These are phyloP conservation scores for Chaetura pelagica DNA, from an alignment of 2,113 vertebrate species.

Conservation along the genomic window DNA sequence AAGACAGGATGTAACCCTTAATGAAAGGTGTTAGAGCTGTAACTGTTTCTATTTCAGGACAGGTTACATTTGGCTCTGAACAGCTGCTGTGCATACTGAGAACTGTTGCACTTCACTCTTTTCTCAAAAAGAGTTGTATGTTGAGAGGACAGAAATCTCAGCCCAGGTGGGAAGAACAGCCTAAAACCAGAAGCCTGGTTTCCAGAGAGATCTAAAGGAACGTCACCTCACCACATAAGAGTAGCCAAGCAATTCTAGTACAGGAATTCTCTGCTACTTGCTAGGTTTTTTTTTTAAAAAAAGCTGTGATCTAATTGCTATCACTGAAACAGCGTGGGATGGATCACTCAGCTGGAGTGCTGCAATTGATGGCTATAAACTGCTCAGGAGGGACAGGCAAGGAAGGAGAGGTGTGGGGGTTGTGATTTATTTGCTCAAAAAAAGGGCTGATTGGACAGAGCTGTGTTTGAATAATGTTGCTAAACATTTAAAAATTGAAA, in stretches of 20 bases:
- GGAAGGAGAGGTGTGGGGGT: no score
- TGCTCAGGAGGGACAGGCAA: not conserved
- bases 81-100: constrained; percentile 14
- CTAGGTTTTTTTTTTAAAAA: no score
- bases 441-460: not conserved
- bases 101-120: not conserved
- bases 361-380: not conserved
- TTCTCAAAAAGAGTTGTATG: not conserved
- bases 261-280: not conserved
- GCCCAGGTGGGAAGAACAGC: not conserved
- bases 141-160: not conserved
- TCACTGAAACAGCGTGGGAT: not conserved
- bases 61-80: not conserved
- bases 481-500: not conserved
- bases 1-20: not conserved
- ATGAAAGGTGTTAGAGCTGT: not conserved
- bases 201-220: not conserved
- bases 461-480: not conserved
- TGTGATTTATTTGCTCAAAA: not conserved
- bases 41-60: not conserved
- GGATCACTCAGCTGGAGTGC: not conserved
- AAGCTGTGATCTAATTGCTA: not conserved
- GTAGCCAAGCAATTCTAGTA: not conserved
- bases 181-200: not conserved
- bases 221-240: not conserved